A percentile compares a stretch with the other conserved stretches of the same genome.
Conservation (phyloP, 1,140 invertebrate genomes). For the Parapsyche elsis region DNA sequence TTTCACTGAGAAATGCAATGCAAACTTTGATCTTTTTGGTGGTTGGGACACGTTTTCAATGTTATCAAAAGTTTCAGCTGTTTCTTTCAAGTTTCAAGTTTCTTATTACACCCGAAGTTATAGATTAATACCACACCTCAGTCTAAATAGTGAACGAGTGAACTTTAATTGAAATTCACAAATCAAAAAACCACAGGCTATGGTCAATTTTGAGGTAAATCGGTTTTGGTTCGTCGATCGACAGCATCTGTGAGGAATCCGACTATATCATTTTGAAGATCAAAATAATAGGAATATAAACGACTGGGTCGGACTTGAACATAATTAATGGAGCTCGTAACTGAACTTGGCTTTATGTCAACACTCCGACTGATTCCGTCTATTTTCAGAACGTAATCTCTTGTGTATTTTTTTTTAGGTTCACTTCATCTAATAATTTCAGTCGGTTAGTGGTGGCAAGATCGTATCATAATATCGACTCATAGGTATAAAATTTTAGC, state of each 20-base stretch:
- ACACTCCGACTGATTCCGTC: constrained; percentile 41
- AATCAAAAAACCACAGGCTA: too few relatives aligned
- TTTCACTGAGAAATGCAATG: too few relatives aligned
- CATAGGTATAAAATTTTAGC: too few relatives aligned
- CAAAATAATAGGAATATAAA: constrained; percentile 52
- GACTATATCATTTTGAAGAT: constrained; percentile 44
- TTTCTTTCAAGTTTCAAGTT: too few relatives aligned
- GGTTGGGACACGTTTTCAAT: too few relatives aligned
- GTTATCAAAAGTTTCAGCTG: too few relatives aligned
- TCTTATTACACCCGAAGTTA: too few relatives aligned
- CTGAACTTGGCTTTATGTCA: constrained; percentile 50
- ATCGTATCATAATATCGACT: not conserved
- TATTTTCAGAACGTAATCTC: constrained; percentile 44
- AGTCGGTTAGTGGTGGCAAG: constrained; percentile 16
- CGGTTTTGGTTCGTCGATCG: not conserved
- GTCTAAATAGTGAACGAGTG: too few relatives aligned
- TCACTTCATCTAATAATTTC: constrained; percentile 28
- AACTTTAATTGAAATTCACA: too few relatives aligned
- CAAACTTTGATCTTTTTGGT: too few relatives aligned
- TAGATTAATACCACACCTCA: too few relatives aligned
- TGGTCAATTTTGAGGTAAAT: not conserved
- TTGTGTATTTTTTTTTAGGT: constrained; percentile 39
- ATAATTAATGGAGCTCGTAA: constrained; percentile 51
- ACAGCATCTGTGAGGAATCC: constrained; percentile 9
- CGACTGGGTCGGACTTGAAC: constrained; percentile 45